Conservation (phyloP, 2,888 invertebrate genomes). For the Rotaria socialis region DNA sequence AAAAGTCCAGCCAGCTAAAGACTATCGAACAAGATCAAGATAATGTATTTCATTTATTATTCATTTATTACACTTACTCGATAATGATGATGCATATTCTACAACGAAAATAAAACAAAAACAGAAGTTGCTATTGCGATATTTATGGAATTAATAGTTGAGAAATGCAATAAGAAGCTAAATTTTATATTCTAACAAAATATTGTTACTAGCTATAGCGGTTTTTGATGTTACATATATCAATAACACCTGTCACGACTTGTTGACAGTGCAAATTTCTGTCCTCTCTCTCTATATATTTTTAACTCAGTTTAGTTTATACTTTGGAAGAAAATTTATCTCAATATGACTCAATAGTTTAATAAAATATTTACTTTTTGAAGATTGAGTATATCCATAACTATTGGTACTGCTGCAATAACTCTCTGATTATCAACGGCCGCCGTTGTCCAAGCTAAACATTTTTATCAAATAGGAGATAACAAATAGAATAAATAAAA, state of each 20-base stretch:
- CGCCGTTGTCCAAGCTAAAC: conserved; percentile 51
- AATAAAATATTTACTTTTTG: conserved; percentile 48
- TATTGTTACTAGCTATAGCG: too few relatives aligned
- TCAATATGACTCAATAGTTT: too few relatives aligned
- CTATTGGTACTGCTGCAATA: conserved; percentile 52
- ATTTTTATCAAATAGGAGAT: background rate
- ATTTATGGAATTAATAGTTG: too few relatives aligned
- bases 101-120: background rate
- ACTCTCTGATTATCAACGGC: conserved; percentile 53
- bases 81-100: conserved; percentile 50
- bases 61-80: conserved; percentile 39
- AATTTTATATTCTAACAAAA: too few relatives aligned
- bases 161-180: too few relatives aligned
- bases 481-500: background rate
- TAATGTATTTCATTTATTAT: too few relatives aligned
- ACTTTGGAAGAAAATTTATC: too few relatives aligned
- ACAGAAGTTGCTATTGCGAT: background rate
- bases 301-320: too few relatives aligned
- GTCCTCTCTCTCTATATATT: too few relatives aligned
- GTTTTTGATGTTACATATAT: too few relatives aligned
- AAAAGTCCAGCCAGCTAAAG: conserved; percentile 54
- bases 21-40: conserved; percentile 7
- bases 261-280: too few relatives aligned
- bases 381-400: conserved; percentile 53
- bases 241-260: too few relatives aligned